phyloP scores from a whole-genome alignment of 2,888 invertebrate genomes.

The Chrysopilus asiliformis region DNA sequence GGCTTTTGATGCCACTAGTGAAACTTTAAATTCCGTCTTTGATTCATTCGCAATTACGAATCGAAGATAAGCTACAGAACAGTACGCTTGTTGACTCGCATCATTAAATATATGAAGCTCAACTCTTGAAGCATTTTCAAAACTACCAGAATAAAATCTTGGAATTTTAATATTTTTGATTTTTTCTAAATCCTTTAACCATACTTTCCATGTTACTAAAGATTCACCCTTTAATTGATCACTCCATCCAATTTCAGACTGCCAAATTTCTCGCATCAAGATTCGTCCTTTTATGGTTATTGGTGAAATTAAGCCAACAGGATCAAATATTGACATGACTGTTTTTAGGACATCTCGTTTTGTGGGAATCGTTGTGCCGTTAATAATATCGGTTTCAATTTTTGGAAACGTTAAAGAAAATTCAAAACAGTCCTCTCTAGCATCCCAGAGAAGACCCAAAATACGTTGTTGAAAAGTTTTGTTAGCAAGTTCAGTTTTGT shows the following conservation, averaged over 20 bases:
- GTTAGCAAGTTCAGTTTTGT: background rate
- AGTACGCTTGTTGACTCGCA: background rate
- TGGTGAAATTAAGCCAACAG: conserved; percentile 8
- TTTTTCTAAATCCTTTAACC: background rate
- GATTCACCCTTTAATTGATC: background rate
- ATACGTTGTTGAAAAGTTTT: too few relatives aligned
- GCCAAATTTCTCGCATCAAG: conserved; percentile 8
- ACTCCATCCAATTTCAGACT: conserved; percentile 5
- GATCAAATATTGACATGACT: too few relatives aligned
- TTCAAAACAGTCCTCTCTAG: background rate
- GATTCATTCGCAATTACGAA: too few relatives aligned
- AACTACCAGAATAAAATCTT: background rate
- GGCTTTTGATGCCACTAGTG: too few relatives aligned
- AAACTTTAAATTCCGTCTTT: too few relatives aligned
- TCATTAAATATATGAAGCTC: background rate
- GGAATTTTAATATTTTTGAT: background rate
- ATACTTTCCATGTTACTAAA: too few relatives aligned
- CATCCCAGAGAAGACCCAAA: background rate
- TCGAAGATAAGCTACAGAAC: too few relatives aligned
- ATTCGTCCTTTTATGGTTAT: conserved; percentile 7
- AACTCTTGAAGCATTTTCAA: too few relatives aligned
- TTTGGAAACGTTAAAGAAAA: background rate
- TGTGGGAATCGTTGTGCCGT: conserved; percentile 4
- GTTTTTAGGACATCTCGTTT: conserved; percentile 9
- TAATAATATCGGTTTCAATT: conserved; percentile 1